Evolutionary conservation across 1,140 invertebrate species (phyloP).

Genomic region (Neoseiulus cucumeris): DNA sequence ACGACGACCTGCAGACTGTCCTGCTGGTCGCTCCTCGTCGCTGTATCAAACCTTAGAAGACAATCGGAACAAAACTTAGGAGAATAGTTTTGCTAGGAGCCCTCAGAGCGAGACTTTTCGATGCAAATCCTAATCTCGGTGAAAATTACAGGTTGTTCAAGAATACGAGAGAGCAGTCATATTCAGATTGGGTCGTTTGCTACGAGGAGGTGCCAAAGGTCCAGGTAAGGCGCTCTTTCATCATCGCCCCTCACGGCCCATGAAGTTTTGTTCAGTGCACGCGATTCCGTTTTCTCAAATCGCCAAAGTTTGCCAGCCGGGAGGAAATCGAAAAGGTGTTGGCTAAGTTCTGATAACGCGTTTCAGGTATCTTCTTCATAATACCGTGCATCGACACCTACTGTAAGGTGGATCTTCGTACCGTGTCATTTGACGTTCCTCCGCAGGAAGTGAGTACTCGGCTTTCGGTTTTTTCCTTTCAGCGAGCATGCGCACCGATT

Average conservation of each 20-base stretch:
- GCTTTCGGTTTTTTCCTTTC: too few species aligned
- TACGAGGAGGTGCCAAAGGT: conserved; percentile 21
- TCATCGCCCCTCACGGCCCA: too few species aligned
- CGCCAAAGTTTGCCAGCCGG: too few species aligned
- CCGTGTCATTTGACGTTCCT: conserved; percentile 38
- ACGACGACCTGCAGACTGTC: too few species aligned
- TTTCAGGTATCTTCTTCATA: conserved; percentile 33
- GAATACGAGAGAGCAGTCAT: conserved; percentile 24
- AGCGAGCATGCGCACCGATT: too few species aligned
- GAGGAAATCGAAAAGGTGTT: neutral
- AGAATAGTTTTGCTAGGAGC: too few species aligned
- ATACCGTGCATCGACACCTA: conserved; percentile 36
- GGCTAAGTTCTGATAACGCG: neutral
- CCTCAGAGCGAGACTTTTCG: too few species aligned
- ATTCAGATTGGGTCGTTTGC: conserved; percentile 20
- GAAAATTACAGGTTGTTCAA: conserved; percentile 28
- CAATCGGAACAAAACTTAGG: too few species aligned
- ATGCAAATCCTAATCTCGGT: neutral
- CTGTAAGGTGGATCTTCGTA: conserved; percentile 35
- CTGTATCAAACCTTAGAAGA: too few species aligned
- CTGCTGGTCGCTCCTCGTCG: too few species aligned
- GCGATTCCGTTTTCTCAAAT: too few species aligned
- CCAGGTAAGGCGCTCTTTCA: conserved; percentile 16
- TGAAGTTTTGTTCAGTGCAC: too few species aligned
- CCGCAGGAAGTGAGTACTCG: conserved; percentile 34